These are phyloP conservation scores for Belgica antarctica DNA, from an alignment of 2,888 invertebrate genomes.

Conservation along the genomic window DNA sequence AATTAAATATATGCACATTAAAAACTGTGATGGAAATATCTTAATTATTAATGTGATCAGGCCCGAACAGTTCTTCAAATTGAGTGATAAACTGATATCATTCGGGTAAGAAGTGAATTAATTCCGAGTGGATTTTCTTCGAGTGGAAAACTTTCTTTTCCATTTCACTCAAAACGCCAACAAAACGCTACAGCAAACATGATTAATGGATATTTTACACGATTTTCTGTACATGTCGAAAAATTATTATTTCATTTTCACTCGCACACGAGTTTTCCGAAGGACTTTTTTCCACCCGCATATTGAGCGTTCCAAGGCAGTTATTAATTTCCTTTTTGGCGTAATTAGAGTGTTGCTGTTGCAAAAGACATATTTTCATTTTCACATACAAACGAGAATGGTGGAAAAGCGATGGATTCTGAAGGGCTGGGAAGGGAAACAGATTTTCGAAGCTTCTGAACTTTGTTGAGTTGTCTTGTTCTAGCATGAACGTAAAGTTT, in stretches of 20 bases:
- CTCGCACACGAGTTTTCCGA: background rate
- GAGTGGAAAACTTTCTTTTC: background rate
- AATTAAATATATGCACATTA: background rate
- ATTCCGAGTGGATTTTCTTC: background rate
- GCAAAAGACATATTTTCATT: background rate
- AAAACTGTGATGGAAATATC: background rate
- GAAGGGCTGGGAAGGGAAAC: too few relatives aligned
- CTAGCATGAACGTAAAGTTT: too few relatives aligned
- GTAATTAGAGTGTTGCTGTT: conserved; percentile 13
- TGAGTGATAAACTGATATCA: background rate
- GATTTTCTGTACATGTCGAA: conserved; percentile 41
- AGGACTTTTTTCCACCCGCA: background rate
- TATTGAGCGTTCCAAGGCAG: background rate
- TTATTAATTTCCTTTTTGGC: conserved; percentile 22
- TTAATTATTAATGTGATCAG: background rate
- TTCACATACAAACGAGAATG: background rate
- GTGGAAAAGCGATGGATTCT: too few relatives aligned
- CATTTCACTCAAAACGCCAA: background rate
- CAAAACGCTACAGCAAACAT: background rate
- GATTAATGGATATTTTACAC: conserved; percentile 33
- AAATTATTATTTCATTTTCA: conserved; percentile 40
- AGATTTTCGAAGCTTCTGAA: too few relatives aligned
- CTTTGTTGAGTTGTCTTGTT: too few relatives aligned
- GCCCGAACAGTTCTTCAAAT: background rate
- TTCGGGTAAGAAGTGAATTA: background rate